Evolutionary conservation across 2,797 vertebrate genomes (phyloP), one percentile per base, ranked within the genome.

Genomic region (Muraenolepis orangiensis): DNA sequence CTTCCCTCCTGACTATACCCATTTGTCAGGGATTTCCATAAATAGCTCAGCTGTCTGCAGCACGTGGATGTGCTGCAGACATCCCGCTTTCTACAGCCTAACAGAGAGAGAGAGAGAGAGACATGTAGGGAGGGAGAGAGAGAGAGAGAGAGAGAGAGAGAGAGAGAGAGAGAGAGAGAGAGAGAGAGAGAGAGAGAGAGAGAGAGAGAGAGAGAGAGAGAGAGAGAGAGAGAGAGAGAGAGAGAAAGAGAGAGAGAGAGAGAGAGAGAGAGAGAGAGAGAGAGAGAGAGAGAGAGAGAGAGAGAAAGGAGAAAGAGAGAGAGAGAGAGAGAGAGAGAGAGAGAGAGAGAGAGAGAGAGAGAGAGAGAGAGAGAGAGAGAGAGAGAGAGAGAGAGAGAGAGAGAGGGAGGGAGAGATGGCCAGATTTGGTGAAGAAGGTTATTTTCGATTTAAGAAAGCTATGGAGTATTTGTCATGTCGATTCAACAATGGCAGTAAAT

Each of bases 11-110:
- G 92, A 92, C 91, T 91, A 83, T 85, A 91, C 80, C 74, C 84
- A 92, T 94, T 93, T 91, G 91, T 93, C 91, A 93, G 90, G 82
- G 84, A 73, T 79, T 84, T 87, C 91, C 92, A 94, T 90, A 93
- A 94, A 94, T 93, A 94, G 92, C 88, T 86, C 85, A 70, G 84
- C 26, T 1, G 6, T 8, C 26, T 1, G 78, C 83, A 42, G 82
- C 91, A 93, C 86, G 81, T 93, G 91, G 90, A 77, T 74, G 80
- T 74, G 42, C 78, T 8, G 29, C 78, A 82, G 78, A 82, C 75
- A 85, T 72, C 73, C 74, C 70, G 81, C 82, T 76, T 79, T 7
- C 71, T 74, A 70, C 83, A 84, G 78, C 74, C 20, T 29, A 23
- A 30, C 57, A 76, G 70, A 73, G 11, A 34, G 32, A 23, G 64